Evolutionary conservation across 1,140 invertebrate species (phyloP), one percentile per base, ranked within the genome.

Genomic region (Calosoma granatense): DNA sequence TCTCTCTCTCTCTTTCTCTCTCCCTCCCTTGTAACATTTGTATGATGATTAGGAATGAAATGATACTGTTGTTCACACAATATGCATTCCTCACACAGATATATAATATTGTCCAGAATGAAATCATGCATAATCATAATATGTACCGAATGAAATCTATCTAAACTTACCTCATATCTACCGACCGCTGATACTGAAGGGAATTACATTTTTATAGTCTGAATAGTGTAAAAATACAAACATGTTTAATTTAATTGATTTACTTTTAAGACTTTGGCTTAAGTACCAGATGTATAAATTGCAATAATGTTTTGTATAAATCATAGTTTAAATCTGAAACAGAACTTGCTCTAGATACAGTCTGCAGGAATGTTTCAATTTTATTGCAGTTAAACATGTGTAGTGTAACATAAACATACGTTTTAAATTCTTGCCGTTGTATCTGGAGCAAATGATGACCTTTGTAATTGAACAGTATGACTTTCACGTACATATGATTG

Each of bases 251-350:
- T 47, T 47, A 12, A 11, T 47, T 47, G 3, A 17, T 47, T 47
- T 12, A 11, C 17, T 47, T 12, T 47, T 47, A 11, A 47, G n/a
- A n/a, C 26, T 9, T 36, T 36, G 26, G 26, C 26, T 9, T 12
- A 47, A 47, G 41, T 47, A 47, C 41, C 41, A 12, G 14, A 30
- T 47, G 41, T 47, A 47, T 47, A 47, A 47, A 47, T 47, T 47
- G 41, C 41, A 47, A 47, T 47, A 47, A 47, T 47, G 41, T 47
- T 47, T 47, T 47, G 41, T 47, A 47, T 47, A 47, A 47, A 47
- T 9, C 9, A 47, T 12, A 12, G 17, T 47, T 47, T 17, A 47
- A 47, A 12, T 47, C 15, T 9, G 15, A 4, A 11, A 47, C 26
- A 30, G 4, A 30, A 14, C 26, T 30, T 30, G 26, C 26, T 30